A percentile compares a stretch with the other conserved stretches of the same genome.
Conservation (phyloP, 2,888 invertebrate species). For the Dynastes grantii region DNA sequence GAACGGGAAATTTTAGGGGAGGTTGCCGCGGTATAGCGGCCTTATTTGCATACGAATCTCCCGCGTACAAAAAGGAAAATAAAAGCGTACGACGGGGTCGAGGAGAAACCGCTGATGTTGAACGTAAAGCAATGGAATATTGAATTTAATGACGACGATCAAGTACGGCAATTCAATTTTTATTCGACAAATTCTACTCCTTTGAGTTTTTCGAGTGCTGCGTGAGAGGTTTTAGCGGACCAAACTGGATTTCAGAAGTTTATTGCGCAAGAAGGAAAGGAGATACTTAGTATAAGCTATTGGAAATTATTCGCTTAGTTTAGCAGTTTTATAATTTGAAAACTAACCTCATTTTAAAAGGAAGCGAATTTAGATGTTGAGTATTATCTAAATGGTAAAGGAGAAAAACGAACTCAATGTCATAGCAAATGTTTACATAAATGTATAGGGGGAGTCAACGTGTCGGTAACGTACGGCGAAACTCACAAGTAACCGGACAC, state of each 20-base stretch:
- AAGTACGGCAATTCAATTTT: slow-evolving; percentile 35
- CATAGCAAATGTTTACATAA: too few species aligned
- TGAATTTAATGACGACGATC: slow-evolving; percentile 38
- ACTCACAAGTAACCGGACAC: too few species aligned
- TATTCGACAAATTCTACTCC: slow-evolving; percentile 12
- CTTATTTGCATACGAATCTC: slow-evolving; percentile 11
- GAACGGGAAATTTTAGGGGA: not conserved
- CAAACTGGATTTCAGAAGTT: not conserved
- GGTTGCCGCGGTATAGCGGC: not conserved
- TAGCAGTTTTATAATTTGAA: too few species aligned
- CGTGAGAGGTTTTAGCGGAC: not conserved
- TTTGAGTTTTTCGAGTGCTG: not conserved
- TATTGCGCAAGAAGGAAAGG: too few species aligned
- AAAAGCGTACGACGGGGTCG: not conserved
- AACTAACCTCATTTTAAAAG: too few species aligned
- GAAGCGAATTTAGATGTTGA: too few species aligned
- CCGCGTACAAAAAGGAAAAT: not conserved
- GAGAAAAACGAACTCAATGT: too few species aligned
- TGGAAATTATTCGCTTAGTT: too few species aligned
- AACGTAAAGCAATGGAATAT: slow-evolving; percentile 12
- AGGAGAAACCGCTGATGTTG: not conserved
- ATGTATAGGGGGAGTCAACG: too few species aligned
- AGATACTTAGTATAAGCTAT: too few species aligned
- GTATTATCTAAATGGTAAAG: too few species aligned
- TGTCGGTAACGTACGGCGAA: too few species aligned